Conservation (phyloP, 1,140 invertebrate genomes). For the Drosophila arizonae region DNA sequence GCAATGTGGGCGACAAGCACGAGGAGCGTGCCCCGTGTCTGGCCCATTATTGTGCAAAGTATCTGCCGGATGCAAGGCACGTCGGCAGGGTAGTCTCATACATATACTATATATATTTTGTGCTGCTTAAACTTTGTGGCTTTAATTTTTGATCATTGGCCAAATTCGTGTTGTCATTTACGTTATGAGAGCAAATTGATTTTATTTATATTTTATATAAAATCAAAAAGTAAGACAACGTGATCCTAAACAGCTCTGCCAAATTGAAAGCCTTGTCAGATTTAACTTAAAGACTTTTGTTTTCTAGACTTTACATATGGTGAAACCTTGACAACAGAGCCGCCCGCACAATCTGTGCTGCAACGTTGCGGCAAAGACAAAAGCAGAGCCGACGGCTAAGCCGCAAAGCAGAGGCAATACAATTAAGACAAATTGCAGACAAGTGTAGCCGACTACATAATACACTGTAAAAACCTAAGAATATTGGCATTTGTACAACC, state of each 20-base stretch:
- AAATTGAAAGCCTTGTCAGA: neutral
- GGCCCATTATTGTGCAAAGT: conserved; percentile 42
- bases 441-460: neutral
- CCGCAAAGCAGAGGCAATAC: conserved; percentile 9
- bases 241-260: neutral
- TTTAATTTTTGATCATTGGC: conserved; percentile 55
- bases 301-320: conserved; percentile 3
- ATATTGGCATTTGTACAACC: neutral
- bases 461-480: neutral
- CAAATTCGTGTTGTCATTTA: conserved; percentile 64
- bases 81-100: conserved; percentile 3
- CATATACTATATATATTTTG: neutral
- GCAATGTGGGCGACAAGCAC: conserved; percentile 41
- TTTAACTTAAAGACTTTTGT: neutral
- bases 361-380: conserved; percentile 13
- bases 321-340: conserved; percentile 9
- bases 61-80: conserved; percentile 47
- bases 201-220: conserved; percentile 20
- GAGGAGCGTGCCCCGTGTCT: conserved; percentile 34
- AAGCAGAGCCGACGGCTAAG: conserved; percentile 21
- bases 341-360: conserved; percentile 20
- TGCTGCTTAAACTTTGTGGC: conserved; percentile 20
- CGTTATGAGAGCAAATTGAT: conserved; percentile 71
- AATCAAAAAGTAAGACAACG: conserved; percentile 13
- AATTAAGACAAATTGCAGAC: conserved; percentile 1